A percentile compares a stretch with the other conserved stretches of the same genome.
phyloP scores from a whole-genome alignment of 2,797 vertebrate species.

The Melanotaenia trifasciata region DNA sequence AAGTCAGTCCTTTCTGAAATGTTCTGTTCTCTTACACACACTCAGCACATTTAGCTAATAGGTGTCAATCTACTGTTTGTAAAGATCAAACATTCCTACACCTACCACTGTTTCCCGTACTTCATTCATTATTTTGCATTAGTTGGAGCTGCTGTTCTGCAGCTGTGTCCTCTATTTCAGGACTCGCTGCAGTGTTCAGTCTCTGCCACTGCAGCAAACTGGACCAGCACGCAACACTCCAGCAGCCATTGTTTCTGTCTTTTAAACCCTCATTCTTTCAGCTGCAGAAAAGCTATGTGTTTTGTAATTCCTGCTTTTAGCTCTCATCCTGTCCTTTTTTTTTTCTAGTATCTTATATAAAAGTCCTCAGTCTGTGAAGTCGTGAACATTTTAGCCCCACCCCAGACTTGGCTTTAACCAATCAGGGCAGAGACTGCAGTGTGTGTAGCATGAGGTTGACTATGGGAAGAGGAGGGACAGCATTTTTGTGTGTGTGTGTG shows the following conservation, averaged over 20 bases:
- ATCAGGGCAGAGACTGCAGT: conserved; percentile 67
- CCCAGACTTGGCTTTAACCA: conserved; percentile 60
- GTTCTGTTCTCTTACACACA: not conserved
- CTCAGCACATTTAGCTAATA: not conserved
- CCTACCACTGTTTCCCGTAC: not conserved
- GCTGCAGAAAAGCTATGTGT: not conserved
- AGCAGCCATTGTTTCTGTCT: not conserved
- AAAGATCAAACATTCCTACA: not conserved
- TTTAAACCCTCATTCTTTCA: conserved; percentile 3
- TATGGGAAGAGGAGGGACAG: conserved; percentile 68
- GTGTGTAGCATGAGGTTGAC: conserved; percentile 66
- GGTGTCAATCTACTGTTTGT: not conserved
- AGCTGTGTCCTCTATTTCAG: conserved; percentile 46
- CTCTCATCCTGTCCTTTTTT: not conserved
- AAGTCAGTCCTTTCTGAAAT: not conserved
- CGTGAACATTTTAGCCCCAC: conserved; percentile 27
- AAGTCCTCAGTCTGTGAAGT: conserved; percentile 44
- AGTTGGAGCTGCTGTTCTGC: conserved; percentile 18
- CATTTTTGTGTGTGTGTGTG: conserved; percentile 31
- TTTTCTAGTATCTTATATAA: conserved; percentile 26
- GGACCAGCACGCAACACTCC: conserved; percentile 16
- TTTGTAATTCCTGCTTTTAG: not conserved
- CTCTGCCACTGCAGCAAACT: conserved; percentile 60
- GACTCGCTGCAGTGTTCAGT: conserved; percentile 54
- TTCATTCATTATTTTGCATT: conserved; percentile 30